Percentiles rank a stretch among this genome's conserved stretches.
Conservation (phyloP, 2,888 invertebrate species). For the Hirtodrosophila trivittata region DNA sequence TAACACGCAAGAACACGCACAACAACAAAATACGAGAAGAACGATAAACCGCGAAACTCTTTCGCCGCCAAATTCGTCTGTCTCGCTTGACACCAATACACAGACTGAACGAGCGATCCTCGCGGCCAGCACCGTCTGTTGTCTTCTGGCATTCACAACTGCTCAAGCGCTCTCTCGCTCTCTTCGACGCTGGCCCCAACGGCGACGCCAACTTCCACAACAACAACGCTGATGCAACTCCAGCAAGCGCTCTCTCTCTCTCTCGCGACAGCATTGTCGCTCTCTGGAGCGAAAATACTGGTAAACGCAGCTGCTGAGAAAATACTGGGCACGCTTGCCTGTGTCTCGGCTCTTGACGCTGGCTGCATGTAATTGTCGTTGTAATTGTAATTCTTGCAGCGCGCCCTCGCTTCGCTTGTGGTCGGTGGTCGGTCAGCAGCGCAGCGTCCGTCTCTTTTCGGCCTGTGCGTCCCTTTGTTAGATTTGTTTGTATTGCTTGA, state of each 20-base stretch:
- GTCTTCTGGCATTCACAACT: slow-evolving; percentile 24
- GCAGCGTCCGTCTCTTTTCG: neutral
- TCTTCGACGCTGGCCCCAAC: slow-evolving; percentile 26
- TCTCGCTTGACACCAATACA: slow-evolving; percentile 55
- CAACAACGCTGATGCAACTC: slow-evolving; percentile 46
- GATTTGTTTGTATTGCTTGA: slow-evolving; percentile 59
- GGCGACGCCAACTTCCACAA: slow-evolving; percentile 45
- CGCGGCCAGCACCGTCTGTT: slow-evolving; percentile 16
- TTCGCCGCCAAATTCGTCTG: slow-evolving; percentile 47
- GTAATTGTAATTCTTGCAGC: slow-evolving; percentile 59
- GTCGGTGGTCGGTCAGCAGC: slow-evolving; percentile 43
- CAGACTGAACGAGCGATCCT: slow-evolving; percentile 62
- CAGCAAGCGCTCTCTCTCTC: slow-evolving; percentile 21
- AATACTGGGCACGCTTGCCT: slow-evolving; percentile 41
- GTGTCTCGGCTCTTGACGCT: slow-evolving; percentile 7
- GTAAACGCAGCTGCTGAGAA: slow-evolving; percentile 26
- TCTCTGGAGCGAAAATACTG: slow-evolving; percentile 42
- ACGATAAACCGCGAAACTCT: slow-evolving; percentile 9
- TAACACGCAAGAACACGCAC: slow-evolving; percentile 35
- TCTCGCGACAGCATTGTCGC: slow-evolving; percentile 6
- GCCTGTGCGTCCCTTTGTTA: slow-evolving; percentile 49
- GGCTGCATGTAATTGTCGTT: slow-evolving; percentile 52
- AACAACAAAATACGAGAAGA: slow-evolving; percentile 26
- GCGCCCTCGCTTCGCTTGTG: slow-evolving; percentile 57
- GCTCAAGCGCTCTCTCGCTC: slow-evolving; percentile 21